Evolutionary conservation across 2,888 invertebrate species (phyloP).

Genomic region (Sinodicranocentrus sp.): DNA sequence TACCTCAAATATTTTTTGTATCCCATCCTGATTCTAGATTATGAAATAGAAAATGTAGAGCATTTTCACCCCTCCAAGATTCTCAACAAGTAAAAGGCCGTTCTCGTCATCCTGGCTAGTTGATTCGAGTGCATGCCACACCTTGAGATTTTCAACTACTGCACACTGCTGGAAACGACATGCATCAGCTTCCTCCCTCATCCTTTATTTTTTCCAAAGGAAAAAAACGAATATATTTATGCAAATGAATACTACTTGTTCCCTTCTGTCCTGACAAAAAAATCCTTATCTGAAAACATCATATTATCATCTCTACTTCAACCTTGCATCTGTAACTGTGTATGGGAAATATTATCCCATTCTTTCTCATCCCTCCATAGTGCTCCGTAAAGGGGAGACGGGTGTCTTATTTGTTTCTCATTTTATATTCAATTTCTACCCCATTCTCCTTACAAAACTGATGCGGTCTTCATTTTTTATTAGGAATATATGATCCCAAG

Average conservation of each 20-base stretch:
- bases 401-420: too few relatives aligned
- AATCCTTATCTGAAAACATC: constrained; percentile 39
- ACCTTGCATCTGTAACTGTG: background rate
- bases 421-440: constrained; percentile 22
- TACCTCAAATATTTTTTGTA: background rate
- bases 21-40: too few relatives aligned
- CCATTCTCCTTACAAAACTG: too few relatives aligned
- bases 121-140: constrained; percentile 71
- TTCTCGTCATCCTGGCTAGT: constrained; percentile 70
- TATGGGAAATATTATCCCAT: constrained; percentile 51
- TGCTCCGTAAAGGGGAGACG: too few relatives aligned
- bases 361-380: constrained; percentile 64
- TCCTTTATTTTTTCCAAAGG: too few relatives aligned
- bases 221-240: too few relatives aligned
- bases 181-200: constrained; percentile 62
- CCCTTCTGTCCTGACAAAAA: too few relatives aligned
- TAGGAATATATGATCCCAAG: background rate
- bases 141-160: constrained; percentile 70
- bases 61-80: too few relatives aligned
- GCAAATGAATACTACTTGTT: too few relatives aligned
- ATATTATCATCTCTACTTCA: constrained; percentile 27
- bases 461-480: too few relatives aligned
- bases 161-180: constrained; percentile 72
- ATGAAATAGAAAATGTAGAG: too few relatives aligned
- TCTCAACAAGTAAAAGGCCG: constrained; percentile 25